Base-by-base conservation (phyloP, 2,797 vertebrate species). In the Rousettus madagascariensis region DNA sequence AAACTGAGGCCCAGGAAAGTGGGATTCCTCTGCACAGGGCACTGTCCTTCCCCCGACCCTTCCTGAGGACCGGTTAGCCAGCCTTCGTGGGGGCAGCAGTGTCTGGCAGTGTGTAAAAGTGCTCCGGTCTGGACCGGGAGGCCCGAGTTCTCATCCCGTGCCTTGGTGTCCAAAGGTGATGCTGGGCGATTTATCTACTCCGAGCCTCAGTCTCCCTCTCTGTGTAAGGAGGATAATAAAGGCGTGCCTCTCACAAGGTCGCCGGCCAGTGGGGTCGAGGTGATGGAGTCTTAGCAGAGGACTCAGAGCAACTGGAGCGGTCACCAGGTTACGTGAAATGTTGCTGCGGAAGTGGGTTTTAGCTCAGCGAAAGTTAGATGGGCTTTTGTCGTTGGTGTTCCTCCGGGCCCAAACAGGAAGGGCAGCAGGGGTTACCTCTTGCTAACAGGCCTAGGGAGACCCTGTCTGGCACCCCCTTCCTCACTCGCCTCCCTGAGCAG, bases 401-500 rank as follows among this genome's bases (percentile, higher is more conserved):
- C 51, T 63, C 38, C 10, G 8, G 49, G 38, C 11, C 22, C 3
- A 75, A n/a, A 17, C 28, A 46, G 16, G 38, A n/a, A 24, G 0
- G 9, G 72, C 19, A 8, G 12, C 8, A 51, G 33, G 33, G 41
- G 7, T 51, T 15, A 61, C 38, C 51, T 49, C 33, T 30, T 19
- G 49, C 68, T 94, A 10, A 66, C 30, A 9, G 16, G 33, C 38
- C 41, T n/a, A 33, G 41, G 51, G 61, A 10, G 10, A 65, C 33
- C 19, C 20, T 8, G 38, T 16, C 69, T 0, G 0, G 28, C 26
- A 49, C 2, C 20, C 24, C 24, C 16, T 8, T 49, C 68, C 22
- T 4, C 8, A 0, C 26, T 10, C 38, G 0, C n/a, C 5, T 55
- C 26, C 46, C 65, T 36, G 0, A 19, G 36, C 36, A 59, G 30